Conservation (phyloP, 2,797 vertebrate species). For the Cuculus canorus region DNA sequence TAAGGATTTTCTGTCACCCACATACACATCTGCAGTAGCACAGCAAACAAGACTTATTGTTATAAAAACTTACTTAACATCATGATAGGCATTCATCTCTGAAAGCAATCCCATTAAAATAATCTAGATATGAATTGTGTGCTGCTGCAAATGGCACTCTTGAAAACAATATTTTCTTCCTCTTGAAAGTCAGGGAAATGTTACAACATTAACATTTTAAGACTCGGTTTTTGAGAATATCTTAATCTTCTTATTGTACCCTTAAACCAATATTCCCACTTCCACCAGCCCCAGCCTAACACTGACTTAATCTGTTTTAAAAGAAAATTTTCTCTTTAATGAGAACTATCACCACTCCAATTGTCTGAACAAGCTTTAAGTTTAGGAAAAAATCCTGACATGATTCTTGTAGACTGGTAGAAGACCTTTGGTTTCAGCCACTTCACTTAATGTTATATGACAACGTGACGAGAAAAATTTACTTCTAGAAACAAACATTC, state of each 20-base stretch:
- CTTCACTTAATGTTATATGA: background rate
- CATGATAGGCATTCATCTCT: background rate
- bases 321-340: background rate
- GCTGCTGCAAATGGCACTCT: background rate
- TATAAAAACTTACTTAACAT: background rate
- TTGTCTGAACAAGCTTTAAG: background rate
- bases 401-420: background rate
- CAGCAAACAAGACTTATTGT: background rate
- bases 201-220: background rate
- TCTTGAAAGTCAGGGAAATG: background rate
- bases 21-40: background rate
- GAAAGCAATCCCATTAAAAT: slow-evolving; percentile 4
- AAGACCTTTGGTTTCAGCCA: background rate
- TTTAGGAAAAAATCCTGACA: background rate
- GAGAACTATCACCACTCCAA: background rate
- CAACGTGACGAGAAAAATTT: background rate
- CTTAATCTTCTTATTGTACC: background rate
- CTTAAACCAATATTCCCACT: background rate
- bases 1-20: slow-evolving; percentile 26
- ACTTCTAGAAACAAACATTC: background rate
- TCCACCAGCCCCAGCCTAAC: background rate
- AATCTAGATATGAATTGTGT: background rate
- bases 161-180: background rate
- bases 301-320: background rate
- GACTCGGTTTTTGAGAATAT: background rate